These are phyloP conservation scores for Callipepla californica DNA, from an alignment of 2,113 vertebrate genomes.

Conservation along the genomic window DNA sequence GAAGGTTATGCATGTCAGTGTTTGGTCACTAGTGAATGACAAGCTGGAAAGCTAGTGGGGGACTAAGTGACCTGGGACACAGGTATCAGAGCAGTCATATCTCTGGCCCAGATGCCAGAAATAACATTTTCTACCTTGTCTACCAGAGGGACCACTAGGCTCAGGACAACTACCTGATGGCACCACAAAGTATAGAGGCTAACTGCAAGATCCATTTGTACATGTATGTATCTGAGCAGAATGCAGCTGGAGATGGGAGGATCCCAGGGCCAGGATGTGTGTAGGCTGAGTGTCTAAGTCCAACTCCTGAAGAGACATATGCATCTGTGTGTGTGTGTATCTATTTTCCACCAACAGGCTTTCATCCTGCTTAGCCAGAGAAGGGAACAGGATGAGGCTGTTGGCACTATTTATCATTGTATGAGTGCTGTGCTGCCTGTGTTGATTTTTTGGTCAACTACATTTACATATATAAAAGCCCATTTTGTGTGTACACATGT, in stretches of 20 bases:
- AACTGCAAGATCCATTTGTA: not conserved
- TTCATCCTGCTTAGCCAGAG: not conserved
- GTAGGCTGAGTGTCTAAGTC: not conserved
- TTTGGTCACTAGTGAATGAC: not conserved
- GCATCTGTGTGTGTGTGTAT: not conserved
- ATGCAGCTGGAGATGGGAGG: not conserved
- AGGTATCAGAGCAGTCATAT: not conserved
- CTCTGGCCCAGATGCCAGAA: not conserved
- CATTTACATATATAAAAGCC: not conserved
- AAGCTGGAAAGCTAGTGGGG: not conserved
- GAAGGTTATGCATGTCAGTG: rapidly evolving
- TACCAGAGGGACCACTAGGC: not conserved
- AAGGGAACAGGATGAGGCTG: not conserved
- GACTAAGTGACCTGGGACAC: not conserved
- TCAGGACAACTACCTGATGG: not conserved
- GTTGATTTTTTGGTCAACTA: not conserved
- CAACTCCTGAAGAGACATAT: not conserved
- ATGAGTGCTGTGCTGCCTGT: not conserved
- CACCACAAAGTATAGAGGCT: not conserved
- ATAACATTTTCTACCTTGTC: not conserved
- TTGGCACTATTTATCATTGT: not conserved
- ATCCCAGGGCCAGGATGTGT: rapidly evolving
- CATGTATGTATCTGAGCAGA: not conserved
- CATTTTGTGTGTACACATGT: not conserved
- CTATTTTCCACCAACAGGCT: not conserved